phyloP scores from a whole-genome alignment of 2,888 invertebrate species.

The Agelastica alni region DNA sequence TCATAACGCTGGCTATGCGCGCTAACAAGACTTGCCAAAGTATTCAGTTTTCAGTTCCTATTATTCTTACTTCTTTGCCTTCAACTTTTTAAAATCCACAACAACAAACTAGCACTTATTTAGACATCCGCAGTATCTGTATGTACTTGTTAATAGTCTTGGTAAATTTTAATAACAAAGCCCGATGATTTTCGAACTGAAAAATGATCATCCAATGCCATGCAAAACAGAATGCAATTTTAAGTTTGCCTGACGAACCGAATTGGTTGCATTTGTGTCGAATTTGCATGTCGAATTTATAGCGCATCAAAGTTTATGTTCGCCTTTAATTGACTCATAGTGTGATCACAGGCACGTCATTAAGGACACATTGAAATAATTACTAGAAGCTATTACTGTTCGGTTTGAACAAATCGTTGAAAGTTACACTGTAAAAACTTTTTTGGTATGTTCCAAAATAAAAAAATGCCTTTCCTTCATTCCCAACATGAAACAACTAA shows the following conservation, averaged over 20 bases:
- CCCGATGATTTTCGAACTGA: neutral
- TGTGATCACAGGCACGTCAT: slow-evolving; percentile 22
- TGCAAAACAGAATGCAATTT: slow-evolving; percentile 19
- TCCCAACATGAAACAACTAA: no score
- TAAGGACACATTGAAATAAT: slow-evolving; percentile 29
- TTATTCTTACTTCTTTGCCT: no score
- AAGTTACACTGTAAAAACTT: slow-evolving; percentile 7
- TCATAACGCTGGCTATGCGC: no score
- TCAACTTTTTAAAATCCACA: no score
- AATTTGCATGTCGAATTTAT: slow-evolving; percentile 43
- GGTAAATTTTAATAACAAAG: no score
- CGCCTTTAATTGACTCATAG: slow-evolving; percentile 26
- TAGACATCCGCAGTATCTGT: no score
- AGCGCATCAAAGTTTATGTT: slow-evolving; percentile 36
- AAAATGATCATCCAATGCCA: neutral
- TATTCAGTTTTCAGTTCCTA: no score
- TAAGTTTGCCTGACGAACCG: slow-evolving; percentile 41
- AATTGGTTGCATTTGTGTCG: slow-evolving; percentile 46
- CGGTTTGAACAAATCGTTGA: slow-evolving; percentile 7
- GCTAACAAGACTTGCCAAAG: no score
- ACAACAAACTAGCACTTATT: no score
- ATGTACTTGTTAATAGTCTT: no score
- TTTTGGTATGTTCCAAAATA: no score
- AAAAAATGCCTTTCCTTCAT: no score
- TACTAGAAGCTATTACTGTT: slow-evolving; percentile 19